Evolutionary conservation across 1,140 invertebrate species (phyloP), one percentile per base, ranked within the genome.

Genomic region (Ridgeia piscesae): DNA sequence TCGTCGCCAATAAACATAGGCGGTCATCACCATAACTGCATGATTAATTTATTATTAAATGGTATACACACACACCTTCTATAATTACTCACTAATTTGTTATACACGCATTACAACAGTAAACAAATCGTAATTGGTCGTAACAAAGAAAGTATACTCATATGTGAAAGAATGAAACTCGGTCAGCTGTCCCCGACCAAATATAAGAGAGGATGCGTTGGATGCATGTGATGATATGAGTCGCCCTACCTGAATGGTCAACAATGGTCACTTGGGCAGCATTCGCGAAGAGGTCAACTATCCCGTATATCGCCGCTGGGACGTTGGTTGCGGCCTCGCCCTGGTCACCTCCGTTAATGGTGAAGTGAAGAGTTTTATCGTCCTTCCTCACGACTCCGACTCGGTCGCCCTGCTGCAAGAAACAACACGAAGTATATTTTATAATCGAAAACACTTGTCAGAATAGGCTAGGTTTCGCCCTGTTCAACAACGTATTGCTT

Each of bases 261-360:
- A 99, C 97, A 92, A 99, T 98, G 4, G 98, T 98, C 0, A 98
- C 98, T 95, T 99, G 98, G 0, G 98, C 98, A n/a, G 98, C 98
- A 94, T 98, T 98, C 0, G 98, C 98, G 95, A 98, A 99, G n/a
- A 99, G 96, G 96, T 99, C 98, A 93, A 99, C 98, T 2, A 99
- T 98, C 0, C 98, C 98, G 94, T 98, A 99, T 0, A 99, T 97
- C 93, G 98, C 98, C 58, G 95, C 94, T 0, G 98, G 98, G 31
- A 99, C 97, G 94, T 98, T 98, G 92, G 97, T 97, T 0, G 98
- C 98, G 0, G 98, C 98, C 1, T 97, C 97, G 0, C 99, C 98
- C 95, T 99, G 98, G 96, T 99, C 98, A n/a, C 98, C 96, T 0
- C 98, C 98, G 95, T 99, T 99, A 0, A 97, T 96, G 95, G 97